Base-by-base conservation (phyloP, 2,888 invertebrate species). In the Trachelus iudaicus region DNA sequence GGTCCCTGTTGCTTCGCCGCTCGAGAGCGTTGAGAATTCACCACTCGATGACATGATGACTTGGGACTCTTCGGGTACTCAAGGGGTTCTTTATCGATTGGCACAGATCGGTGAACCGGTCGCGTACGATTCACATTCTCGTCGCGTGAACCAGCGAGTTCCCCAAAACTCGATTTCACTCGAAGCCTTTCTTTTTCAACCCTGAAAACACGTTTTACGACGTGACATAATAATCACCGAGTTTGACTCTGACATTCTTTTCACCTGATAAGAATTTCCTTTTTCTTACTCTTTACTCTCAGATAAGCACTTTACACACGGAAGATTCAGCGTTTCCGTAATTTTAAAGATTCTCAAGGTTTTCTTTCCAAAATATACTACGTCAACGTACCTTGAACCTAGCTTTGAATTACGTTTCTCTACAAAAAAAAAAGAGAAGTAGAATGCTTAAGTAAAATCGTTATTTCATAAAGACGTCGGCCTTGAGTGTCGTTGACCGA, bases 11-110 rank as follows among this genome's bases (percentile, higher is more conserved):
- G 89, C 89, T 78, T 91, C 91, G 76, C 90, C 90, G 79, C 91
- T 91, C 77, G 90, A 91, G 82, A 91, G 83, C 15, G 91, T 91
- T 81, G 90, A 91, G 81, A 91, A 91, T 85, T 91, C 91, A 79
- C 90, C 90, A 85, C 88, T 90, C 83, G 90, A 91, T 81, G 90
- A 91, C 90, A 90, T 90, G 77, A 56, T 56, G 56, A 56, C 56
- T 56, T 23, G 56, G 23, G 56, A 23, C 23, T 56, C 56, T 56
- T 56, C 23, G 23, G 56, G 23, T 56, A 15, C 23, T 56, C 56
- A 9, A 56, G 23, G 23, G 56, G 56, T 9, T 56, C 56, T 56
- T 56, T 56, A 56, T 56, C 56, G 56, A 56, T 56, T 9, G 56
- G 56, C 56, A 56, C 56, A 56, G 56, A 56, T 56, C 56, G 23